These are phyloP conservation scores for Eidolon helvum DNA, from an alignment of 2,113 vertebrate species.

Conservation along the genomic window DNA sequence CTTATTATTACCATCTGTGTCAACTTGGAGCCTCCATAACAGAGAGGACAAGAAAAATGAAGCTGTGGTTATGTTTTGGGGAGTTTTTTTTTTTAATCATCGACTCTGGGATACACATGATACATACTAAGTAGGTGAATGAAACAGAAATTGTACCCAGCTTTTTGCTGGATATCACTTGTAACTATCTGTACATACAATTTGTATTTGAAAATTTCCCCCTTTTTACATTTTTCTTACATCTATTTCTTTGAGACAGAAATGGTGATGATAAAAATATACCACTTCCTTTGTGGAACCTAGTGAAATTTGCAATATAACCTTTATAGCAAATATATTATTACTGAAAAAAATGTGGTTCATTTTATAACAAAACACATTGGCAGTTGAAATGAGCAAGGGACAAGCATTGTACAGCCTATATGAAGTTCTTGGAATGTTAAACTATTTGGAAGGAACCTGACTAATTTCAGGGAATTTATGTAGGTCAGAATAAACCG, in stretches of 20 bases:
- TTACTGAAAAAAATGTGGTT: constrained; percentile 43
- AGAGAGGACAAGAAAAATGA: constrained; percentile 57
- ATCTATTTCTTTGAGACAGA: neutral
- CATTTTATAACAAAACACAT: constrained; percentile 48
- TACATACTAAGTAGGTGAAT: constrained; percentile 7
- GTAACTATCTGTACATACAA: neutral
- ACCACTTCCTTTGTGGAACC: neutral
- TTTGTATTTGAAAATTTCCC: neutral
- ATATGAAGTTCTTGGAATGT: constrained; percentile 71
- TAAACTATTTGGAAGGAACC: constrained; percentile 74
- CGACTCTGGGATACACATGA: neutral
- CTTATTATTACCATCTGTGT: constrained; percentile 80
- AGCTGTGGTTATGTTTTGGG: neutral
- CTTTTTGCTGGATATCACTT: neutral
- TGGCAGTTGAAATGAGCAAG: constrained; percentile 56
- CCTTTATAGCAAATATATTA: constrained; percentile 46
- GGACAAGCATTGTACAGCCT: constrained; percentile 53
- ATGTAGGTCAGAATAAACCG: constrained; percentile 75
- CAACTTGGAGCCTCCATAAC: constrained; percentile 63
- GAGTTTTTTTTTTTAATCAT: neutral
- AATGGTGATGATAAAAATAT: neutral
- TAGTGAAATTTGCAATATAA: constrained; percentile 44
- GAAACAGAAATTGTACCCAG: neutral
- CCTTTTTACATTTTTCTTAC: neutral
- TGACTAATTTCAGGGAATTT: constrained; percentile 83